Evolutionary conservation across 2,888 invertebrate genomes (phyloP), one percentile per base, ranked within the genome.

Genomic region (Mechanitis messenoides): DNA sequence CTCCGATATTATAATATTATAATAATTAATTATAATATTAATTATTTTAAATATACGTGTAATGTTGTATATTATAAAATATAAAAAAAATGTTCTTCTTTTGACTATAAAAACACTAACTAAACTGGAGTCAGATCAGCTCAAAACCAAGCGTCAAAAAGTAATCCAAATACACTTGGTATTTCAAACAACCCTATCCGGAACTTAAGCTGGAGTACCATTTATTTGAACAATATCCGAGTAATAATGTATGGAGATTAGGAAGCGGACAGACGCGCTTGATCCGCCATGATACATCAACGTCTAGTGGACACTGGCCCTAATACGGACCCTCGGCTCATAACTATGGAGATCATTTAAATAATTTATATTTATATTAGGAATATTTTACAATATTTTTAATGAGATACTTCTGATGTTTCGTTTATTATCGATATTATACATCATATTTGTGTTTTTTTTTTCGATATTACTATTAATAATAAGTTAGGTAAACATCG

Each of bases 261-360:
- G 87, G 88, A 79, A 78, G 85, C 79, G 85, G 88, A 88, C 88
- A 87, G 88, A 87, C 87, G 88, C 82, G 79, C 78, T 75, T 90
- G 89, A 90, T 87, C 90, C 90, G 84, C 81, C 85, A 84, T 87
- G 86, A 91, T 91, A 90, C 90, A 90, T 91, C 90, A 91, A 90
- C 87, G 90, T 91, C 90, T 75, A 67, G 72, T 76, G 83, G 85
- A 83, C 87, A 85, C 79, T 85, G 83, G 81, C 87, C 81, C 79
- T 76, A 75, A 77, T 74, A 71, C 60, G 53, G 65, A 38, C 63
- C 62, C 65, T 56, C 59, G 20, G 55, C 42, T 53, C 35, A 6
- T 9, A 33, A 56, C 38, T 66, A 35, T 75, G 75, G 84, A 84
- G 65, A 31, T 28, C 28, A 31, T 31, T 28, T 50, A 7, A 50